phyloP scores from a whole-genome alignment of 2,113 vertebrate genomes.

The Ochotona princeps region DNA sequence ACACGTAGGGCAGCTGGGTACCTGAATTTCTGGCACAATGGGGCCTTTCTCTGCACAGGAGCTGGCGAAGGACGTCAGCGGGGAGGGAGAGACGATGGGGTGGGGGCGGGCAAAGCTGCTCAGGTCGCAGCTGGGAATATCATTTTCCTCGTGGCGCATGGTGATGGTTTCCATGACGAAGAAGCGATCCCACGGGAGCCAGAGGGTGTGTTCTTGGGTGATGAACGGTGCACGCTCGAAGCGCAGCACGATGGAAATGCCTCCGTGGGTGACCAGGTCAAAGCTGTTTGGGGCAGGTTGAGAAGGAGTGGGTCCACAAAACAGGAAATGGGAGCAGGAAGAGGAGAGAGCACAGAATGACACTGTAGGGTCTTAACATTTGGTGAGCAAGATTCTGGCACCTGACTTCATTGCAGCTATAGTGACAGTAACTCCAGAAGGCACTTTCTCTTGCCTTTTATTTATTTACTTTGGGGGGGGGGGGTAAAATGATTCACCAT shows the following conservation, averaged over 20 bases:
- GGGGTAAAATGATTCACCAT: neutral
- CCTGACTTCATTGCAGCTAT: neutral
- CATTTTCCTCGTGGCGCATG: constrained; percentile 99
- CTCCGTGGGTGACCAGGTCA: constrained; percentile 96
- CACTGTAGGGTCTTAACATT: neutral
- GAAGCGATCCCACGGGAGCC: constrained; percentile 98
- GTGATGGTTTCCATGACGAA: constrained; percentile 99
- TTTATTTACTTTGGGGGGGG: neutral
- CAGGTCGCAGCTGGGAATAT: constrained; percentile 98
- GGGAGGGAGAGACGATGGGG: constrained; percentile 93
- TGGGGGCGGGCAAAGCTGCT: constrained; percentile 96
- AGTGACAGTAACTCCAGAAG: neutral
- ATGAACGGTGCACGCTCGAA: constrained; percentile 98
- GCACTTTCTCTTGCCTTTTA: neutral
- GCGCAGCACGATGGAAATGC: constrained; percentile 93
- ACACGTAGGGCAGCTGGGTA: constrained; percentile 72
- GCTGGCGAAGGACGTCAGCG: constrained; percentile 94
- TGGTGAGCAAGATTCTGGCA: neutral
- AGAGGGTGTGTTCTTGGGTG: constrained; percentile 97
- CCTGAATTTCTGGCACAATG: constrained; percentile 97
- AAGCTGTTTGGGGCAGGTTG: constrained; percentile 88
- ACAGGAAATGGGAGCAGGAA: neutral
- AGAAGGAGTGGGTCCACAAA: too few relatives aligned
- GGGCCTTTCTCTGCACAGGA: constrained; percentile 93
- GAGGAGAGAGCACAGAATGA: neutral